A percentile compares a stretch with the other conserved stretches of the same genome.
Conservation (phyloP, 2,113 vertebrate species). For the Gracilinanus agilis region DNA sequence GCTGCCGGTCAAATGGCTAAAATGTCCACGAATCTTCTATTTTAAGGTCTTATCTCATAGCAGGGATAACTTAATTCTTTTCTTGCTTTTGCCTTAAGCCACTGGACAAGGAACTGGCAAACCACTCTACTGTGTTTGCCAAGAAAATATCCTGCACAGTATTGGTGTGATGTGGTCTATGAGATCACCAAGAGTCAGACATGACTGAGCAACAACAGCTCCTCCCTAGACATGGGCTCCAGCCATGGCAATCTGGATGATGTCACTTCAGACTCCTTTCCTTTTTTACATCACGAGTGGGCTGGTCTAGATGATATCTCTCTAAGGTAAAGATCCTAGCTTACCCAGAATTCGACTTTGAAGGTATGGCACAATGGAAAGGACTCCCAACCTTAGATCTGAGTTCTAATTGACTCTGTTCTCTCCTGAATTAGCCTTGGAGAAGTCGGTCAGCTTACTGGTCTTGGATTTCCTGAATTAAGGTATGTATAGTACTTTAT, state of each 20-base stretch:
- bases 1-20: background rate
- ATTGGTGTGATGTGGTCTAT: no score
- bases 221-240: background rate
- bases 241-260: background rate
- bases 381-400: background rate
- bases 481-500: background rate
- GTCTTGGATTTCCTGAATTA: background rate
- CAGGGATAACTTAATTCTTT: background rate
- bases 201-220: no score
- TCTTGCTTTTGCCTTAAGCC: background rate
- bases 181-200: no score
- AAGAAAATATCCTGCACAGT: no score
- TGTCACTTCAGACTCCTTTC: background rate
- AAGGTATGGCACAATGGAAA: background rate
- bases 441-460: background rate
- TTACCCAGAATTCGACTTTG: background rate
- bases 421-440: background rate
- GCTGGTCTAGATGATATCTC: background rate
- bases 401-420: background rate
- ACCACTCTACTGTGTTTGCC: no score
- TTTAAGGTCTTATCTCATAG: background rate
- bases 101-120: no score
- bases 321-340: background rate
- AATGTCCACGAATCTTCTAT: background rate
- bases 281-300: background rate